Evolutionary conservation across 2,888 invertebrate species (phyloP), one percentile per base, ranked within the genome.

Genomic region (Diloba caeruleocephala): DNA sequence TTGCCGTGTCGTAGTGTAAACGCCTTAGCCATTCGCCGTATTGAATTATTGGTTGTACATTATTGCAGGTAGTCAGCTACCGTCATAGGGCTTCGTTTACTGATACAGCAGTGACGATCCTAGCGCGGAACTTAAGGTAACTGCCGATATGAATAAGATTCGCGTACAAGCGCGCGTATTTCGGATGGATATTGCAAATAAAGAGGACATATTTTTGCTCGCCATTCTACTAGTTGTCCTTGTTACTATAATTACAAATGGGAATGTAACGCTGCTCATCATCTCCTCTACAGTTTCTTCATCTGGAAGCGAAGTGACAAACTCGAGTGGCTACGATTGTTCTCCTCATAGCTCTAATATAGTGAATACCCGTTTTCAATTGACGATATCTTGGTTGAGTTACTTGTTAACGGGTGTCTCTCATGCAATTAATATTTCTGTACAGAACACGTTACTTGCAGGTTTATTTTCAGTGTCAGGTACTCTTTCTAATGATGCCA

Each of bases 1-100:
- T 12, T 26, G 8, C n/a, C 10, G 41, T 60, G 58, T 59, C 62
- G 53, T 45, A 41, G 53, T 52, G 53, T 52, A 39, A 51, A 51
- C 34, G 44, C 23, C 13, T n/a, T n/a, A n/a, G 10, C 19, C 25
- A 25, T 32, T 3, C 31, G 36, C 13, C 29, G 8, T 2, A 4
- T 17, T 38, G 25, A 21, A 2, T 13, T 13, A 8, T 13, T 23
- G 15, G 21, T 28, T 57, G 29, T 41, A 51, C n/a, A 59, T 39
- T n/a, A n/a, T n/a, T n/a, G n/a, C n/a, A n/a, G n/a, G n/a, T n/a
- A n/a, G n/a, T n/a, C n/a, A n/a, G n/a, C n/a, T n/a, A n/a, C n/a
- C n/a, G n/a, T n/a, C n/a, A n/a, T n/a, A n/a, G n/a, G n/a, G 19
- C 19, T 44, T 12, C 15, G n/a, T 42, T 26, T 26, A 12, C 3